phyloP scores from a whole-genome alignment of 2,797 vertebrate species.

The Melanotaenia boesemani region DNA sequence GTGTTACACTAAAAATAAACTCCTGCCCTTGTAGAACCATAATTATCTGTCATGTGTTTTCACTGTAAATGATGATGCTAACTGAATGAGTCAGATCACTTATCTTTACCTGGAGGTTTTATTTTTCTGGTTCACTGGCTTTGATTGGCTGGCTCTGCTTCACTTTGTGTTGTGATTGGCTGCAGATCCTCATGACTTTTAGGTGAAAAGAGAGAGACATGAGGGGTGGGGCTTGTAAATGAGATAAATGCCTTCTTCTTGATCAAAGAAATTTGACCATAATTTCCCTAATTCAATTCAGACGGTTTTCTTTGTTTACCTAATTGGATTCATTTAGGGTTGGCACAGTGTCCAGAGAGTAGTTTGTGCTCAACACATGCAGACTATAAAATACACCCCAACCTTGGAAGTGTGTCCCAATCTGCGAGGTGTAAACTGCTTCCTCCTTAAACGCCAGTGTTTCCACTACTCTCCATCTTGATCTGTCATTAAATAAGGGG shows the following conservation, averaged over 20 bases:
- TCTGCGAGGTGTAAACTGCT: constrained; percentile 40
- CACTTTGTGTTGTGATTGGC: constrained; percentile 44
- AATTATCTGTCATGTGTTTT: constrained; percentile 45
- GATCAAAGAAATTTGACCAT: constrained; percentile 32
- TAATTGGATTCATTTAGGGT: constrained; percentile 16
- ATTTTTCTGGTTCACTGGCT: constrained; percentile 48
- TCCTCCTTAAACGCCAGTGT: constrained; percentile 28
- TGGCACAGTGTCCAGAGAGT: background rate
- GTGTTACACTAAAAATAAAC: constrained; percentile 24
- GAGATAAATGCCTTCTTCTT: constrained; percentile 32
- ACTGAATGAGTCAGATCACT: constrained; percentile 49
- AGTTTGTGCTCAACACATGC: constrained; percentile 40
- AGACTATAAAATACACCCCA: constrained; percentile 5
- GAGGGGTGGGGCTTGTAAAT: constrained; percentile 1
- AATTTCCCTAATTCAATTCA: constrained; percentile 8
- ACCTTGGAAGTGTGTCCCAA: constrained; percentile 13
- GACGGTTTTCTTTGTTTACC: background rate
- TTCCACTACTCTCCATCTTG: constrained; percentile 14
- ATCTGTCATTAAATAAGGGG: constrained; percentile 24
- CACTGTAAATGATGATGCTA: constrained; percentile 51
- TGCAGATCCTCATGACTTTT: constrained; percentile 34
- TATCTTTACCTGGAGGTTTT: constrained; percentile 37
- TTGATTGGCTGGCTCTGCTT: constrained; percentile 31
- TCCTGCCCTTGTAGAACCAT: background rate
- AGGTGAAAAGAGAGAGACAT: constrained; percentile 11